A percentile compares a stretch with the other conserved stretches of the same genome.
Conservation (phyloP, 2,113 vertebrate genomes). For the Microcebus griseorufus region DNA sequence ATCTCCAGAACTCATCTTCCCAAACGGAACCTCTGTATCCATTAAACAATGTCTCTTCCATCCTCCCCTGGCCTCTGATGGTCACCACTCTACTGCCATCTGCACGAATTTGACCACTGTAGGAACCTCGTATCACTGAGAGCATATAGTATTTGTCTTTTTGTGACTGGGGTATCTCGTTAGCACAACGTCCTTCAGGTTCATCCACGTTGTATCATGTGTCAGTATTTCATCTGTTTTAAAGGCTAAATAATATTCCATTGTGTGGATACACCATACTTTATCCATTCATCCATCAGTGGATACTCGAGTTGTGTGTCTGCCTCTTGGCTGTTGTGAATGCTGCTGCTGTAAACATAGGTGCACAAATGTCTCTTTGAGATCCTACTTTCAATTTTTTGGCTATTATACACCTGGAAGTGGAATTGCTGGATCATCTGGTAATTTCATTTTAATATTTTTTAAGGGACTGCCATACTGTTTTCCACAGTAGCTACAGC, state of each 20-base stretch:
- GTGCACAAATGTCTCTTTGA: neutral
- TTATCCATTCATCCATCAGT: neutral
- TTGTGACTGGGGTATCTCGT: no score
- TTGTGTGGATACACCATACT: neutral
- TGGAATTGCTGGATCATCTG: no score
- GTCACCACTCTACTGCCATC: neutral
- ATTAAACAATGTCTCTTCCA: neutral
- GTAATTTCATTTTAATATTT: neutral
- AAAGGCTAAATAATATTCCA: neutral
- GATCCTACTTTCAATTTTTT: neutral
- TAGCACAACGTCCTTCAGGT: neutral
- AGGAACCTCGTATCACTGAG: neutral
- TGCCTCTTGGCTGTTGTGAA: neutral
- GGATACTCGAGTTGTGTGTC: neutral
- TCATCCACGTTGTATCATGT: neutral
- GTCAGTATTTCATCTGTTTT: neutral
- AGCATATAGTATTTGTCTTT: fast-evolving
- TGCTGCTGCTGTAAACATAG: neutral
- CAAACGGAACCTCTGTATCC: fast-evolving
- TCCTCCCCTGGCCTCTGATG: no score
- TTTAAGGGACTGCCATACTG: fast-evolving
- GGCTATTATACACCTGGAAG: no score
- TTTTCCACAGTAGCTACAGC: fast-evolving
- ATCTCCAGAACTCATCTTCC: neutral
- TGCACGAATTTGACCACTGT: fast-evolving